A percentile compares a stretch with the other conserved stretches of the same genome.
Evolutionary conservation across 2,113 vertebrate species (phyloP).

Genomic region (Megaceryle torquata): DNA sequence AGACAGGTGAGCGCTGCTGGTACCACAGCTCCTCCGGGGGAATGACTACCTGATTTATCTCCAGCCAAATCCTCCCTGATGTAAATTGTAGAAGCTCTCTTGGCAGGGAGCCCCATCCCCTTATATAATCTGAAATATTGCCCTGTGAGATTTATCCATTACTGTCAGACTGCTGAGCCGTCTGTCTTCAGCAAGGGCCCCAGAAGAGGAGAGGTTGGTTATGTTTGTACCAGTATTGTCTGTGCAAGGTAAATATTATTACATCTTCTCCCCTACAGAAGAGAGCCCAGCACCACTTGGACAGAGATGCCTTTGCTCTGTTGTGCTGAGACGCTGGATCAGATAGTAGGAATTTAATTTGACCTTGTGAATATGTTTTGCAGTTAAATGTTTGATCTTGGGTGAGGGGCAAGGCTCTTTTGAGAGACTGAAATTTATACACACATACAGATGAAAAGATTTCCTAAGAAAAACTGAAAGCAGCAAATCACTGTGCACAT

Average conservation of each 20-base stretch:
- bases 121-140: slow-evolving; percentile 61
- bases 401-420: not conserved
- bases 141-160: slow-evolving; percentile 44
- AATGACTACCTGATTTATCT: slow-evolving; percentile 47
- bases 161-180: slow-evolving; percentile 5
- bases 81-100: slow-evolving; percentile 45
- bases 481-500: not conserved
- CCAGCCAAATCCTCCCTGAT: slow-evolving; percentile 53
- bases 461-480: not conserved
- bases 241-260: slow-evolving; percentile 24
- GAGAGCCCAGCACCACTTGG: not conserved
- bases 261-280: not conserved
- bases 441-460: not conserved
- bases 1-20: slow-evolving; percentile 24
- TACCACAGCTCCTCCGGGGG: not conserved
- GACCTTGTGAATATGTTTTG: not conserved
- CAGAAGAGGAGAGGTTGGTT: not conserved
- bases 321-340: not conserved
- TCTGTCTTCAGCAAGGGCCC: slow-evolving; percentile 37
- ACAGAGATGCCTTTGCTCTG: not conserved
- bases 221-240: not conserved
- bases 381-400: not conserved
- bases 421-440: not conserved
- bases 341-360: not conserved
- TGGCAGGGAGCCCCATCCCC: slow-evolving; percentile 43